Conservation (phyloP, 2,888 invertebrate species). For the Drosophila neotestacea region DNA sequence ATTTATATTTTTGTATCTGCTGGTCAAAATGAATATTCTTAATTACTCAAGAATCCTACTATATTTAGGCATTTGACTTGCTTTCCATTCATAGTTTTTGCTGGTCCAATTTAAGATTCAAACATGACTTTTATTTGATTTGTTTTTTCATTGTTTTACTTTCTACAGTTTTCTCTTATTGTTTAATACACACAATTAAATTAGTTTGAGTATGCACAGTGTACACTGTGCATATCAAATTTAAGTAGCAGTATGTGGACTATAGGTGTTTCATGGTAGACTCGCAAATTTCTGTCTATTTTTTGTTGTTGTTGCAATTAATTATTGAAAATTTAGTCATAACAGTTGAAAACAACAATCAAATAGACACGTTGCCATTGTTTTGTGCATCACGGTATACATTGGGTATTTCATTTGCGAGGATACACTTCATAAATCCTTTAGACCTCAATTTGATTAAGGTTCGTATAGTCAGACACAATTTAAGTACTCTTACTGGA, state of each 20-base stretch:
- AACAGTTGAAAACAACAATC: slow-evolving; percentile 39
- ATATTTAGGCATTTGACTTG: slow-evolving; percentile 30
- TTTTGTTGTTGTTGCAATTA: slow-evolving; percentile 11
- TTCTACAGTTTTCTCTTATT: slow-evolving; percentile 30
- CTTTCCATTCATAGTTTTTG: slow-evolving; percentile 27
- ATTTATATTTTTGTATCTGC: neutral
- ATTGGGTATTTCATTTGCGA: neutral
- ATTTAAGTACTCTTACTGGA: neutral
- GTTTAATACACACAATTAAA: slow-evolving; percentile 32
- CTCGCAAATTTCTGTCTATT: neutral
- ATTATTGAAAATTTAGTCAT: slow-evolving; percentile 37
- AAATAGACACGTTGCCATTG: slow-evolving; percentile 12
- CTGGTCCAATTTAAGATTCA: slow-evolving; percentile 71
- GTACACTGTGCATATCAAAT: slow-evolving; percentile 28
- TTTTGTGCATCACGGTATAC: slow-evolving; percentile 3
- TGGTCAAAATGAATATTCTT: slow-evolving; percentile 13
- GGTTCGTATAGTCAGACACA: slow-evolving; percentile 36
- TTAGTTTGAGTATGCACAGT: slow-evolving; percentile 3
- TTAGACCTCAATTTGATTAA: slow-evolving; percentile 45
- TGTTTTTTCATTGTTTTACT: slow-evolving; percentile 30
- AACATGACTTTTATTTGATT: slow-evolving; percentile 63
- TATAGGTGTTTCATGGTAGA: slow-evolving; percentile 9
- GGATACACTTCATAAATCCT: slow-evolving; percentile 4
- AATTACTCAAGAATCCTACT: slow-evolving; percentile 28
- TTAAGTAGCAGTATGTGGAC: slow-evolving; percentile 1